Evolutionary conservation across 2,797 vertebrate species (phyloP).

Genomic region (Hephaestus fuliginosus): DNA sequence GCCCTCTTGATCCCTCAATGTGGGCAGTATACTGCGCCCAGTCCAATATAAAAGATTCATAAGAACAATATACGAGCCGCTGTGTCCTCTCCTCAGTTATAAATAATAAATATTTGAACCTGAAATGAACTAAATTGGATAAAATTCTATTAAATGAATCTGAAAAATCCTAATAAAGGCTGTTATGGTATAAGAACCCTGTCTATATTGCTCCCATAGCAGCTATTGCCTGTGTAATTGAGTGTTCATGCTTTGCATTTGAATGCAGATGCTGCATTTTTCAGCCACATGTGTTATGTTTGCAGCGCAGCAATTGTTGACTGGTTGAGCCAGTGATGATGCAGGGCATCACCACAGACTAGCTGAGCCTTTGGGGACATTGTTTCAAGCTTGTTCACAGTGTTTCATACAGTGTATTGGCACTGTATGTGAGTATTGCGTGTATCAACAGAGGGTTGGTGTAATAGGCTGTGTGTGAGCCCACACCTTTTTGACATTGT

Average conservation of each 20-base stretch:
- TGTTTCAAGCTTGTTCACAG: neutral
- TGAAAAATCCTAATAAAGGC: no score
- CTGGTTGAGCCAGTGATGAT: neutral
- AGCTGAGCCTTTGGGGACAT: neutral
- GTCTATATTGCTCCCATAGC: neutral
- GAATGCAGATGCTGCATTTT: neutral
- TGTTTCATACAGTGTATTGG: neutral
- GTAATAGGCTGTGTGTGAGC: neutral
- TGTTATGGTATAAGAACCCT: no score
- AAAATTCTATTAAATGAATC: neutral
- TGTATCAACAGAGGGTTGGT: neutral
- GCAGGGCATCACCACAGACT: neutral
- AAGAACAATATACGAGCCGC: neutral
- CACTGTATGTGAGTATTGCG: neutral
- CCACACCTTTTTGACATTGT: neutral
- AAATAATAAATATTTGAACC: neutral
- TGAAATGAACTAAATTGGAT: neutral
- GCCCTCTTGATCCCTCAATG: neutral
- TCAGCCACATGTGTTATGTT: neutral
- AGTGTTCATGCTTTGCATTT: neutral
- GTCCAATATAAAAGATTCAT: neutral
- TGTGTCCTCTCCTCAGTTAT: neutral
- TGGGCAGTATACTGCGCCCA: no score
- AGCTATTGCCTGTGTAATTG: neutral
- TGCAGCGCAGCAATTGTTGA: neutral